Base-by-base conservation (phyloP, 2,888 invertebrate genomes). In the Hipparchia sbordonii region DNA sequence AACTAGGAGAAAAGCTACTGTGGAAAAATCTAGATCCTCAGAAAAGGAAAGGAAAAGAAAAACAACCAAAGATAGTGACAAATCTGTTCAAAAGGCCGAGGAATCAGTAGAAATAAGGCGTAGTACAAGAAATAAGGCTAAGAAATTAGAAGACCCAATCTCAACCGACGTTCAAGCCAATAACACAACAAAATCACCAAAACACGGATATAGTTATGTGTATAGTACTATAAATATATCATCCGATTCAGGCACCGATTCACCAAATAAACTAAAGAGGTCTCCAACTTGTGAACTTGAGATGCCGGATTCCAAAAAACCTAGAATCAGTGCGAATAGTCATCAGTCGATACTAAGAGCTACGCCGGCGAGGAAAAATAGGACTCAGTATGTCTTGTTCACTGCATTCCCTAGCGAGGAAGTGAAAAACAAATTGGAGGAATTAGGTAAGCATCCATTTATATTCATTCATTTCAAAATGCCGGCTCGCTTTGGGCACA, bases 371-470 rank as follows among this genome's bases (percentile, higher is more conserved):
- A 82, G 84, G 62, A 76, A 74, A 7, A 70, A 76, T 52, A 84
- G 82, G 46, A 86, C 82, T 0, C 91, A 90, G 4, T 77, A 82
- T 73, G 89, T 93, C 0, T 77, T 93, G 56, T 90, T 92, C 69
- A 92, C 93, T 0, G 90, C 91, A 0, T 92, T 92, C 71, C 86
- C 90, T 0, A 67, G 59, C 10, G 76, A 87, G 51, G 87, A 88
- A 77, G 88, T 90, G 4, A 88, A 83, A 72, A 71, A 70, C 0
- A 87, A 89, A 61, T 80, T 93, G 75, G 87, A 88, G 77, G 85
- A 84, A 71, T 78, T 92, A 77, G 93, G 93, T 93, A 74, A 87
- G 87, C 61, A 12, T 66, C 4, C 48, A 48, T 3, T 39, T 39
- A 39, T 39, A 4, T 39, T 39, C 39, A 39, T 39, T 39, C 39